Conservation (phyloP, 2,797 vertebrate genomes). For the Phalloptychus januarius region DNA sequence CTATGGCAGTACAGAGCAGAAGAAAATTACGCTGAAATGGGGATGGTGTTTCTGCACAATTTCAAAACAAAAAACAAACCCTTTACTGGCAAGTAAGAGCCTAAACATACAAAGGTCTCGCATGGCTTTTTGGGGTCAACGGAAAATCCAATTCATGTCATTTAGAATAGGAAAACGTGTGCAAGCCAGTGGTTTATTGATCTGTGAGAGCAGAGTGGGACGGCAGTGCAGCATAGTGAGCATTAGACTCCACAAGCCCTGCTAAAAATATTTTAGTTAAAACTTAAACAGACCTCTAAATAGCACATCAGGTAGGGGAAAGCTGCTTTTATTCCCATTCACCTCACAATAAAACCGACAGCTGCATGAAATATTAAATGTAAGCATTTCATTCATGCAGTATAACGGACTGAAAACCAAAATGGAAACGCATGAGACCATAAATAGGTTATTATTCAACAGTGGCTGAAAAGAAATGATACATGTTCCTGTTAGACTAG, state of each 20-base stretch:
- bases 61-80: neutral
- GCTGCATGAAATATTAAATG: neutral
- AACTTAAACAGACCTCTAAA: neutral
- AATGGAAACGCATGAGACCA: neutral
- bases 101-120: neutral
- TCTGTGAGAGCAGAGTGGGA: neutral
- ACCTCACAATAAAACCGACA: neutral
- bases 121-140: neutral
- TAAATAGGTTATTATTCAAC: neutral
- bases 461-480: neutral
- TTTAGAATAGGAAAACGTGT: neutral
- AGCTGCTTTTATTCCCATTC: neutral
- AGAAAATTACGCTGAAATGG: neutral
- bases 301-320: neutral
- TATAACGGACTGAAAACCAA: neutral
- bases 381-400: neutral
- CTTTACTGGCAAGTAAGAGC: neutral
- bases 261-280: neutral
- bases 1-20: constrained; percentile 12
- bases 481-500: neutral
- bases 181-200: constrained; percentile 2
- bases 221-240: neutral
- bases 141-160: neutral
- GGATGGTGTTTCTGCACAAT: neutral
- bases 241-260: neutral